Conservation (phyloP, 2,797 vertebrate genomes). For the Acrossocheilus wenchowensis region DNA sequence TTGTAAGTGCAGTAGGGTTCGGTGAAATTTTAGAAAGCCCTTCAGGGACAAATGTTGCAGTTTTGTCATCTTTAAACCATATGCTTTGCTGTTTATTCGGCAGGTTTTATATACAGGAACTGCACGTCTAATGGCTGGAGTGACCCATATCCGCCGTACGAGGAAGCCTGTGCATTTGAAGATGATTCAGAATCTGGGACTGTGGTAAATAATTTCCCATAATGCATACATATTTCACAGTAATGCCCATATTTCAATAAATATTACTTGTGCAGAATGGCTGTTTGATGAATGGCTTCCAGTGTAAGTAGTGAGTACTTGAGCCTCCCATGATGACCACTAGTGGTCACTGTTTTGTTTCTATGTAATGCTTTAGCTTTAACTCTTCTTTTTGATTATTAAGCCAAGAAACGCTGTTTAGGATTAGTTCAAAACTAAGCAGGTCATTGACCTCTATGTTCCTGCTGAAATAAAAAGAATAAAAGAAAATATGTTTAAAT, state of each 20-base stretch:
- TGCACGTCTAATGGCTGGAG: constrained; percentile 83
- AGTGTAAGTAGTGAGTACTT: background rate
- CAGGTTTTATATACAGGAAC: constrained; percentile 85
- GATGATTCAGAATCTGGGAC: constrained; percentile 79
- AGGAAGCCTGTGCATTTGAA: constrained; percentile 80
- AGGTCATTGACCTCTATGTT: background rate
- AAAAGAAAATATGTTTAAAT: too few species aligned
- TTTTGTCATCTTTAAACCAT: background rate
- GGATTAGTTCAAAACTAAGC: background rate
- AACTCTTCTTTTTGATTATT: background rate
- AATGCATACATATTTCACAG: constrained; percentile 34
- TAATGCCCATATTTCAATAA: constrained; percentile 1
- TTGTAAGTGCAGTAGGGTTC: background rate
- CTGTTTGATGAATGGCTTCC: constrained; percentile 6
- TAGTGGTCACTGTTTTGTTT: background rate
- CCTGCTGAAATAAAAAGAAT: background rate
- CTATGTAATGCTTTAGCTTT: background rate
- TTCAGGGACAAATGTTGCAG: background rate
- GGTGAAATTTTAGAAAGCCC: background rate
- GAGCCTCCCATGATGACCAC: constrained; percentile 5
- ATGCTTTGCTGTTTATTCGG: background rate
- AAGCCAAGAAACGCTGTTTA: background rate
- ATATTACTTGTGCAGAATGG: background rate
- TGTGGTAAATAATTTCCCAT: constrained; percentile 71
- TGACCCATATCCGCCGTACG: constrained; percentile 81